phyloP scores from a whole-genome alignment of 2,888 invertebrate species.

The Caenorhabditis parvicauda region DNA sequence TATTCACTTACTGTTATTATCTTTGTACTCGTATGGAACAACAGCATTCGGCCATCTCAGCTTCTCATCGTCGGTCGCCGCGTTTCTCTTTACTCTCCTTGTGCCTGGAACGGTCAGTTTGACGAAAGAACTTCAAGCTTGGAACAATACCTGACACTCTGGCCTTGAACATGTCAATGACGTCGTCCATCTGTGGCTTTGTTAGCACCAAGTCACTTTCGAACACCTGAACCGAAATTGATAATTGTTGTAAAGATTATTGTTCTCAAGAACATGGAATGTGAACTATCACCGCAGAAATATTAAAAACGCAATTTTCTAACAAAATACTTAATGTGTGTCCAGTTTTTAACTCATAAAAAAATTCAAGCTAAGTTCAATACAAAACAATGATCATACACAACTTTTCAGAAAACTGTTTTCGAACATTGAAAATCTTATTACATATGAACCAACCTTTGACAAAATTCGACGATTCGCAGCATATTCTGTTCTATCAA shows the following conservation, averaged over 20 bases:
- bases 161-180: constrained; percentile 30
- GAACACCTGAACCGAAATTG: constrained; percentile 16
- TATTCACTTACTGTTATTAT: constrained; percentile 17
- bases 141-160: constrained; percentile 16
- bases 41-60: constrained; percentile 37
- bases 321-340: neutral
- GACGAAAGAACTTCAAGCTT: neutral
- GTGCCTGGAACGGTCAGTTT: too few species aligned
- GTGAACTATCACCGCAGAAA: neutral
- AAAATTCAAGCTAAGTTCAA: too few species aligned
- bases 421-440: too few species aligned
- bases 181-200: constrained; percentile 33
- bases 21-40: constrained; percentile 34
- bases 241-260: neutral
- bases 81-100: constrained; percentile 26
- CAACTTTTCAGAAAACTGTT: too few species aligned
- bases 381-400: too few species aligned
- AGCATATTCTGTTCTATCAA: constrained; percentile 32
- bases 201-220: constrained; percentile 38
- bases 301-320: neutral
- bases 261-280: neutral
- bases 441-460: too few species aligned
- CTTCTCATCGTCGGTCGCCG: constrained; percentile 30
- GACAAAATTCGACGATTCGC: constrained; percentile 27
- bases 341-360: too few species aligned